phyloP scores from a whole-genome alignment of 2,888 invertebrate species.

The Strigamia crassipes region DNA sequence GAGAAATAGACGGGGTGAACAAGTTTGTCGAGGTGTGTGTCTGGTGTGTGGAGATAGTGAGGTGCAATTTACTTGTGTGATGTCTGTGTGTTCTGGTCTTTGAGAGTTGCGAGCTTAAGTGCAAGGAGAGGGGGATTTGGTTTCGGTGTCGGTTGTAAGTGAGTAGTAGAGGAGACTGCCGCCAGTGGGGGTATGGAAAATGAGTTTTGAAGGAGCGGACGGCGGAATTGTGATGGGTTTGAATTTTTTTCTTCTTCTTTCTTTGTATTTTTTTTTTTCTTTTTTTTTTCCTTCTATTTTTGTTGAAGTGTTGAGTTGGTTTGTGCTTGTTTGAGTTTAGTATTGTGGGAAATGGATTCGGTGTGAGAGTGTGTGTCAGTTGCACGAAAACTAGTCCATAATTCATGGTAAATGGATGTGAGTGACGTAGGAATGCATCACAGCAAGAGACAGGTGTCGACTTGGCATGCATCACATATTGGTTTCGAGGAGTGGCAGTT shows the following conservation, averaged over 20 bases:
- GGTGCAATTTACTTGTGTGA: not conserved
- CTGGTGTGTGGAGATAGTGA: not conserved
- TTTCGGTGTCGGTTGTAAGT: not conserved
- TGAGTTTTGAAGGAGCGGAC: not conserved
- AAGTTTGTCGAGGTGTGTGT: not conserved
- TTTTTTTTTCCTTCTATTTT: not conserved
- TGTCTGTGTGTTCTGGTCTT: not conserved
- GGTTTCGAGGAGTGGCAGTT: not conserved
- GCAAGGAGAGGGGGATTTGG: not conserved
- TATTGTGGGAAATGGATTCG: constrained; percentile 22
- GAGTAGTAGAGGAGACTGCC: not conserved
- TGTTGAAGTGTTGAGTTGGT: not conserved
- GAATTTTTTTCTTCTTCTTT: not conserved
- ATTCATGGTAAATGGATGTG: constrained; percentile 19
- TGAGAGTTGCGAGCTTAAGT: not conserved
- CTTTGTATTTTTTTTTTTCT: not conserved
- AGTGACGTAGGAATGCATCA: constrained; percentile 31
- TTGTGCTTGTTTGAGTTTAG: constrained; percentile 13
- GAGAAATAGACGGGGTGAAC: not conserved
- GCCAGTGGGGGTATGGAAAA: not conserved
- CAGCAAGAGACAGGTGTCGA: constrained; percentile 18
- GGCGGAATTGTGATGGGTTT: not conserved
- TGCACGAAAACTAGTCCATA: constrained; percentile 13
- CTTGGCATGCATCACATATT: constrained; percentile 10
- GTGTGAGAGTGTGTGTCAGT: constrained; percentile 12